Conservation (phyloP, 2,113 vertebrate species). For the Elephas maximus region DNA sequence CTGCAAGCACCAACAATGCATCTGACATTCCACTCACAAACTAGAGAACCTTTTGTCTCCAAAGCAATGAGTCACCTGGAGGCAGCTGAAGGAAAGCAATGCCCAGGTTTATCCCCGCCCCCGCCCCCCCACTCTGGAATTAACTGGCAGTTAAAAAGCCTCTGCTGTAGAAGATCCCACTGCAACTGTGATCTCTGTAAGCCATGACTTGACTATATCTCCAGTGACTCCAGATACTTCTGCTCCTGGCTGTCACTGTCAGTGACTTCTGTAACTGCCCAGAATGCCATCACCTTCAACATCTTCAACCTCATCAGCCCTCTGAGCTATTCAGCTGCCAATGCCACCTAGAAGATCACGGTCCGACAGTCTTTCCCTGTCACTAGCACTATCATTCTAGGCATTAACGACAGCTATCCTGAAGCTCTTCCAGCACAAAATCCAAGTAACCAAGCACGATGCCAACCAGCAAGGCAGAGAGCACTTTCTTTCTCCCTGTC, state of each 20-base stretch:
- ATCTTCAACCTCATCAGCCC: slow-evolving; percentile 94
- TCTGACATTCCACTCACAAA: background rate
- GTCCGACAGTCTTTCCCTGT: slow-evolving; percentile 95
- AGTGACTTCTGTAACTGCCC: slow-evolving; percentile 95
- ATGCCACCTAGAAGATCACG: slow-evolving; percentile 95
- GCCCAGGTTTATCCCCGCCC: background rate
- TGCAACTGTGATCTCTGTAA: background rate
- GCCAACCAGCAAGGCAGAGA: slow-evolving; percentile 92
- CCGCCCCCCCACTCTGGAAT: background rate
- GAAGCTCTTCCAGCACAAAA: slow-evolving; percentile 95
- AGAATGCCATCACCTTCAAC: slow-evolving; percentile 95
- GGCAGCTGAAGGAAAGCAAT: background rate
- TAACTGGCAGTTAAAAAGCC: background rate
- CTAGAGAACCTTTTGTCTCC: background rate
- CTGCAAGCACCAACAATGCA: background rate
- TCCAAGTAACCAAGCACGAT: slow-evolving; percentile 93
- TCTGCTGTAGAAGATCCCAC: background rate
- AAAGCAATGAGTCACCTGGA: background rate
- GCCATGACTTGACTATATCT: slow-evolving; percentile 49
- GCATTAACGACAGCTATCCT: slow-evolving; percentile 95
- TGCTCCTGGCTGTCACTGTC: slow-evolving; percentile 90
- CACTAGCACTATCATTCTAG: slow-evolving; percentile 91
- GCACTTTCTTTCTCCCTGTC: slow-evolving; percentile 91
- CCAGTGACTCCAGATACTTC: slow-evolving; percentile 90
- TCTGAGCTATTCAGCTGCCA: slow-evolving; percentile 94